These are phyloP conservation scores for Bilobella aurantiaca DNA, from an alignment of 1,140 invertebrate species.

Conservation along the genomic window DNA sequence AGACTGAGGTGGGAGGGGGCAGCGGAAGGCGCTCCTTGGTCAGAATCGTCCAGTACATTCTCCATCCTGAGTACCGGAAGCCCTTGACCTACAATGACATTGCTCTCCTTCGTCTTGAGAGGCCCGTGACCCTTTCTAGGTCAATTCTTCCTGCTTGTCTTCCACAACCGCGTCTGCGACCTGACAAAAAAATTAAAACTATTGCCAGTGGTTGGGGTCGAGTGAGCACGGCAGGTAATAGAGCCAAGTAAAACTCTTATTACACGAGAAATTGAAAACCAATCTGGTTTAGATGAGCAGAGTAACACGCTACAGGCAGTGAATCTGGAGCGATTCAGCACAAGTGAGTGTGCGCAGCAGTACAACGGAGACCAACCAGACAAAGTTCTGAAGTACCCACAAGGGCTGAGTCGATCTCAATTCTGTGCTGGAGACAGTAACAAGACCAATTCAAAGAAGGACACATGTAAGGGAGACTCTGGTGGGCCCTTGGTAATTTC, in stretches of 20 bases:
- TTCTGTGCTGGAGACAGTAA: conserved; percentile 28
- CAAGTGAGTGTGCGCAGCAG: neutral
- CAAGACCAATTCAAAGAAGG: conserved; percentile 2
- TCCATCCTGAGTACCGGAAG: conserved; percentile 11
- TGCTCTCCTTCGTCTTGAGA: conserved; percentile 12
- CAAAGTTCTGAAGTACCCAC: conserved; percentile 13
- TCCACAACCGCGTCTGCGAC: neutral
- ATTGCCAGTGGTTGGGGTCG: neutral
- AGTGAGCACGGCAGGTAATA: neutral
- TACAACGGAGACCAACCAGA: conserved; percentile 35
- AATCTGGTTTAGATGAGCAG: neutral
- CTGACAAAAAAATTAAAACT: neutral
- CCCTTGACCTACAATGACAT: conserved; percentile 16
- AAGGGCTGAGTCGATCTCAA: conserved; percentile 19
- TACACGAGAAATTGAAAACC: no score
- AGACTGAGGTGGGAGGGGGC: neutral
- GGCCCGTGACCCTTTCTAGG: neutral
- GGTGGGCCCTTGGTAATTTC: no score
- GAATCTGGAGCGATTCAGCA: neutral
- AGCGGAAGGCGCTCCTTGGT: neutral
- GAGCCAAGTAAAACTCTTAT: no score
- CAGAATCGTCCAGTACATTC: neutral
- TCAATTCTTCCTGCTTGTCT: conserved; percentile 16
- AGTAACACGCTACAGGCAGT: conserved; percentile 12
- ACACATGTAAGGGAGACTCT: conserved; percentile 19